Conservation (phyloP, 2,888 invertebrate genomes). For the Watsonalla cultraria region DNA sequence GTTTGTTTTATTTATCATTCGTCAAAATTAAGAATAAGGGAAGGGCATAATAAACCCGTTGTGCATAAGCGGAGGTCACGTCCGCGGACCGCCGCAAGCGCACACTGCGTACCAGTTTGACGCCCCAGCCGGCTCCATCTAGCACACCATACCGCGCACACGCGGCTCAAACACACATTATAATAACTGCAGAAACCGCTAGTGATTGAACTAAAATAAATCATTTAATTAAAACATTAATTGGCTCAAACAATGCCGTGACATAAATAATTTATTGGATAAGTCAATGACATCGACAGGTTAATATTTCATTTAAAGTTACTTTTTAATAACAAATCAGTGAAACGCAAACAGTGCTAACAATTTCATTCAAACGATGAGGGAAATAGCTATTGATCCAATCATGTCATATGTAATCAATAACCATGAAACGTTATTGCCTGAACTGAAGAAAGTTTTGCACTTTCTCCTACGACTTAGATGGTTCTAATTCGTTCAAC, state of each 20-base stretch:
- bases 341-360: too few species aligned
- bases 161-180: not conserved
- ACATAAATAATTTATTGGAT: conserved; percentile 57
- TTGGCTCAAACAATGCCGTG: conserved; percentile 39
- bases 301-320: conserved; percentile 19
- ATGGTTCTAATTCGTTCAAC: not conserved
- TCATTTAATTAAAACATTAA: conserved; percentile 32
- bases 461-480: not conserved
- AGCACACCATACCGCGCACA: conserved; percentile 14
- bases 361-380: not conserved
- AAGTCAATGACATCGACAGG: conserved; percentile 31
- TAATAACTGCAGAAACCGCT: conserved; percentile 5
- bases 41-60: conserved; percentile 46
- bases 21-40: conserved; percentile 16
- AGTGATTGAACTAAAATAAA: conserved; percentile 21
- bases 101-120: conserved; percentile 52
- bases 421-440: not conserved
- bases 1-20: conserved; percentile 3
- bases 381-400: not conserved
- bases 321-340: not conserved
- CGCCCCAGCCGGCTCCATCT: conserved; percentile 32
- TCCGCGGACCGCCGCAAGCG: conserved; percentile 38
- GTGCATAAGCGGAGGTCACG: conserved; percentile 60
- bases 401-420: not conserved
- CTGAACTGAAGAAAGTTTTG: not conserved